These are phyloP conservation scores for Pardalotus punctatus DNA, from an alignment of 2,113 vertebrate genomes.

Conservation along the genomic window DNA sequence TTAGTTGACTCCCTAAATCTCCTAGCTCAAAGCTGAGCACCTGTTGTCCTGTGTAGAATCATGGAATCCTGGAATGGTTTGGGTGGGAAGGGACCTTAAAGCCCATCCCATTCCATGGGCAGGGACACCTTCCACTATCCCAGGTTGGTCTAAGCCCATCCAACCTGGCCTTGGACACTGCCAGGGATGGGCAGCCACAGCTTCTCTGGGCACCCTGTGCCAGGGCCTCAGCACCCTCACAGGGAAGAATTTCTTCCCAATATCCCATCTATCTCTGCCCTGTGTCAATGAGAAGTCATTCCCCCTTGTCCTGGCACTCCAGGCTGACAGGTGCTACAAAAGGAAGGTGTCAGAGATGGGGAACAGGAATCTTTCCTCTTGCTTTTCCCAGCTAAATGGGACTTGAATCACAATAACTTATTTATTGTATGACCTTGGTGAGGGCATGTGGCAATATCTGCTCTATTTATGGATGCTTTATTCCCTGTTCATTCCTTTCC, in stretches of 20 bases:
- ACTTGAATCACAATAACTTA: not conserved
- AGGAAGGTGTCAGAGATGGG: not conserved
- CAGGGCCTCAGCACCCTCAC: not conserved
- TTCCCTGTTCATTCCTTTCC: not conserved
- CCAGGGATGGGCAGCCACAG: not conserved
- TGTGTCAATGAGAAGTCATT: not conserved
- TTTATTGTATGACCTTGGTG: not conserved
- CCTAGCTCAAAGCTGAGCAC: not conserved
- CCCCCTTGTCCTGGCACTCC: not conserved
- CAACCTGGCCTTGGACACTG: not conserved
- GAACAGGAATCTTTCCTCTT: not conserved
- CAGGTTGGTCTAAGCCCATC: not conserved
- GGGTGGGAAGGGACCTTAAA: not conserved
- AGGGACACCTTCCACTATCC: not conserved
- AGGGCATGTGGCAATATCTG: not conserved
- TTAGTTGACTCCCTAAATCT: not conserved
- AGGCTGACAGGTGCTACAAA: not conserved
- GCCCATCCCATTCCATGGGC: not conserved
- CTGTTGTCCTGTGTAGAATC: rapidly evolving
- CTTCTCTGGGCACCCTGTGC: not conserved
- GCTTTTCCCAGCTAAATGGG: not conserved
- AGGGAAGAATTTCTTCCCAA: not conserved
- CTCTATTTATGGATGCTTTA: not conserved
- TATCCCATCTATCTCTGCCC: not conserved
- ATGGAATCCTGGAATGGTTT: not conserved